Base-by-base conservation (phyloP, 2,797 vertebrate species). In the Sebastes iracundus region DNA sequence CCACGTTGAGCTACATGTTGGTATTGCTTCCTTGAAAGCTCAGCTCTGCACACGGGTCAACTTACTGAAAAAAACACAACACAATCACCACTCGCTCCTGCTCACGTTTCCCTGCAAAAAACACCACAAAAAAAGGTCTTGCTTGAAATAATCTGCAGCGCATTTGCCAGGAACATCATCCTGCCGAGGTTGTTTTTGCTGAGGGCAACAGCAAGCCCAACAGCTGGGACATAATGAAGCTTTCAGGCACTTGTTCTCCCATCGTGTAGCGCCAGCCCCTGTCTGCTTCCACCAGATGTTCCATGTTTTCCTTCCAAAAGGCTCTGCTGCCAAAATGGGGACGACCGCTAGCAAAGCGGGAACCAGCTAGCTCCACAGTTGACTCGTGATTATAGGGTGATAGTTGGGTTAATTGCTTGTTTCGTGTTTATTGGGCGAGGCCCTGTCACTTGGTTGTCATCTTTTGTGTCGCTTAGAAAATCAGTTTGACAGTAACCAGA, bases 161-260 rank as follows among this genome's bases (percentile, higher is more conserved):
- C 69, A 77, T 86, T 86, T 94, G 91, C 93, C 93, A 90, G 88
- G 77, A 89, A 87, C 90, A 81, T 91, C 88, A 83, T 91, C 88
- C 82, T 88, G 83, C 85, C 83, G 64, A 68, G 87, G 83, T 87
- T 91, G 91, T 92, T 92, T 89, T 92, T 72, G 94, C 94, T 94
- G 91, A 93, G 86, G 92, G 94, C 94, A 93, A 94, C 92, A 93
- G 91, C 83, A 75, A 93, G 90, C 82, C 93, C 92, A 95, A 93
- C 95, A 95, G 93, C 94, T 95, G 95, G 94, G 88, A 94, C 90
- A 94, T 96, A 92, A 90, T 77, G 90, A 92, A 92, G 91, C 89
- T 93, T 85, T 87, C 87, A 96, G 92, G 88, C 91, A 86, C 89
- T 90, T 93, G 92, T 96, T 91, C 84, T 93, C 89, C 88, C 84